These are phyloP conservation scores for Leucopternis melanops DNA, from an alignment of 2,113 vertebrate species.

Conservation along the genomic window DNA sequence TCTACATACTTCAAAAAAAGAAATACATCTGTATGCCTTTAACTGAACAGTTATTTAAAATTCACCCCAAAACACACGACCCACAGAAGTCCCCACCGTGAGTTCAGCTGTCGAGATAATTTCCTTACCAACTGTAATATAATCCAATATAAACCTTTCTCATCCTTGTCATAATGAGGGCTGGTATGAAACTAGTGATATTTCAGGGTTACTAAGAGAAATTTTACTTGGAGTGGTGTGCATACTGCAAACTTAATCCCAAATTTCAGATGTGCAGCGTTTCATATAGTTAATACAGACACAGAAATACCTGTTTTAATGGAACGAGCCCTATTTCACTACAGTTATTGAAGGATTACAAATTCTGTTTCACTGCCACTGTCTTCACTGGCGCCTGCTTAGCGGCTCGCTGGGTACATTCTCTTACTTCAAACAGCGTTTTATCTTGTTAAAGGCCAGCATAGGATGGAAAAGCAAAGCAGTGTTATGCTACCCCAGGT, in stretches of 20 bases:
- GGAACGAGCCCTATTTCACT: neutral
- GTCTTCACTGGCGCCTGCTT: neutral
- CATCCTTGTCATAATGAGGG: neutral
- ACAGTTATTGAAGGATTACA: neutral
- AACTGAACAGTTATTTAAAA: neutral
- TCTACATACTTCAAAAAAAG: neutral
- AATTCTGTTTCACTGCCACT: neutral
- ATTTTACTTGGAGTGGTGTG: neutral
- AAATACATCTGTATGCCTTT: neutral
- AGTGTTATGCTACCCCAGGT: neutral
- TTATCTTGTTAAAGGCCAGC: neutral
- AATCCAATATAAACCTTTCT: neutral
- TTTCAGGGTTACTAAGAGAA: neutral
- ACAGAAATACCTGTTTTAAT: neutral
- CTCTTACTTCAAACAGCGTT: neutral
- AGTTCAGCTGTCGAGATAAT: neutral
- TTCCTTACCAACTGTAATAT: neutral
- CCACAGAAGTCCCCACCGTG: neutral
- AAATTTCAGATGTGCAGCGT: neutral
- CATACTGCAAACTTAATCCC: neutral
- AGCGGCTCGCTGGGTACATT: rapidly evolving
- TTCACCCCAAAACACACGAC: neutral
- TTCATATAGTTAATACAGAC: neutral
- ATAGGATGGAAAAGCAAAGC: neutral
- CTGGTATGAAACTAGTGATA: neutral